Conservation (phyloP, 2,113 vertebrate species). For the Ursus arctos region DNA sequence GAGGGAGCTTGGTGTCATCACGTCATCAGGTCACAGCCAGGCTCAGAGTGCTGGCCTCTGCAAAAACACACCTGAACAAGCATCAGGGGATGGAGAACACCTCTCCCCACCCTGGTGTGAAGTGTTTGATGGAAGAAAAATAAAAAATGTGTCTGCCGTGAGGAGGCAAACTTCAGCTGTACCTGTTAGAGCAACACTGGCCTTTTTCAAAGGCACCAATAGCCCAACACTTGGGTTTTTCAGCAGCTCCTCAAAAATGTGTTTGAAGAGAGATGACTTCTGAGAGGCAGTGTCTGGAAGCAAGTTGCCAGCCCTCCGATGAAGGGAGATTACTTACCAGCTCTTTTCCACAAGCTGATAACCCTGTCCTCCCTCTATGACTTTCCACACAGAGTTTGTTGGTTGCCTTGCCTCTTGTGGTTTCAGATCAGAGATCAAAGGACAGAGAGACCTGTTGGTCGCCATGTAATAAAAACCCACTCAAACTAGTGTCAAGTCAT, state of each 20-base stretch:
- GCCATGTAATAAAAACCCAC: background rate
- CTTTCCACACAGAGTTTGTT: fast-evolving
- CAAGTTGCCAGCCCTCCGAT: background rate
- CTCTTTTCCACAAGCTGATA: background rate
- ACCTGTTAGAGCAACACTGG: background rate
- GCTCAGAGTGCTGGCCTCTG: background rate
- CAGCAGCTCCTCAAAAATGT: slow-evolving; percentile 8
- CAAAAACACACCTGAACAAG: slow-evolving; percentile 42
- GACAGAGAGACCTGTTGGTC: background rate
- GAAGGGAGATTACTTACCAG: background rate
- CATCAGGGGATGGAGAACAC: background rate
- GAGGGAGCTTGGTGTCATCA: background rate
- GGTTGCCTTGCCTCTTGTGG: background rate
- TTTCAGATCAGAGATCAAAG: background rate
- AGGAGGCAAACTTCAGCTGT: background rate
- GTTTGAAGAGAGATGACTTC: background rate
- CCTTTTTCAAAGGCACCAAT: background rate
- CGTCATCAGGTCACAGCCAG: background rate
- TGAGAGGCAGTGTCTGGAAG: background rate
- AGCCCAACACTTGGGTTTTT: slow-evolving; percentile 4
- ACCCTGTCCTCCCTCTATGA: background rate
- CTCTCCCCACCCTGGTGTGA: background rate
- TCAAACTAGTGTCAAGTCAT: background rate
- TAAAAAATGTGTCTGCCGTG: background rate
- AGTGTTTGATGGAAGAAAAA: slow-evolving; percentile 21